Evolutionary conservation across 2,797 vertebrate genomes (phyloP).

Genomic region (Leptodactylus fallax): DNA sequence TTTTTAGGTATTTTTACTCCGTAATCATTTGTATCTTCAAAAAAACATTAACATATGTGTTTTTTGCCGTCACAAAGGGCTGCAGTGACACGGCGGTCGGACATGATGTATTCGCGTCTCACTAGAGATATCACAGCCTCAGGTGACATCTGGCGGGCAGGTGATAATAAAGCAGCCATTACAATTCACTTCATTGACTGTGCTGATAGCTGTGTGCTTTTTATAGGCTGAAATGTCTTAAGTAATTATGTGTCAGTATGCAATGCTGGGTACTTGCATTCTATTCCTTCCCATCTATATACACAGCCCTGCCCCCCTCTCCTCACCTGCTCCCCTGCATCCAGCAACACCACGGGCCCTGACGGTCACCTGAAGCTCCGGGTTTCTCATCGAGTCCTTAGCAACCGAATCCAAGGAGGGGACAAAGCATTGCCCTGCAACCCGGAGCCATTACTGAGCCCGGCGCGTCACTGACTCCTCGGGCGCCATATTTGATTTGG

Average conservation of each 20-base stretch:
- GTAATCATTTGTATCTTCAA: no score
- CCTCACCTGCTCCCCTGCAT: background rate
- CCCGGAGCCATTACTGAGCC: conserved; percentile 19
- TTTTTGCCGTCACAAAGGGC: no score
- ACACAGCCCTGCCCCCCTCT: background rate
- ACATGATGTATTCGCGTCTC: no score
- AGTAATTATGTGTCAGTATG: background rate
- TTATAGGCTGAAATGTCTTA: background rate
- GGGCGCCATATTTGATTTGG: conserved; percentile 46
- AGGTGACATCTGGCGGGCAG: no score
- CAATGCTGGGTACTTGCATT: background rate
- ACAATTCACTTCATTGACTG: background rate
- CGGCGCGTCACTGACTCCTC: background rate
- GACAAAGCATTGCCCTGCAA: background rate
- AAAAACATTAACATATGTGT: no score
- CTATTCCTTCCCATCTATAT: background rate
- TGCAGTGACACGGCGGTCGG: no score
- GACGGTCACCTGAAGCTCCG: background rate
- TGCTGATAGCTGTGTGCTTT: background rate
- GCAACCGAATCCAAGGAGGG: conserved; percentile 58
- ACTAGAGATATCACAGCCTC: no score
- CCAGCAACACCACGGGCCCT: background rate
- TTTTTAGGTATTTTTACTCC: no score
- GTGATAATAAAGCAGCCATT: background rate
- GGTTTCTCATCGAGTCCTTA: conserved; percentile 51